Evolutionary conservation across 2,797 vertebrate species (phyloP).

Genomic region (Epinephelus awoara): DNA sequence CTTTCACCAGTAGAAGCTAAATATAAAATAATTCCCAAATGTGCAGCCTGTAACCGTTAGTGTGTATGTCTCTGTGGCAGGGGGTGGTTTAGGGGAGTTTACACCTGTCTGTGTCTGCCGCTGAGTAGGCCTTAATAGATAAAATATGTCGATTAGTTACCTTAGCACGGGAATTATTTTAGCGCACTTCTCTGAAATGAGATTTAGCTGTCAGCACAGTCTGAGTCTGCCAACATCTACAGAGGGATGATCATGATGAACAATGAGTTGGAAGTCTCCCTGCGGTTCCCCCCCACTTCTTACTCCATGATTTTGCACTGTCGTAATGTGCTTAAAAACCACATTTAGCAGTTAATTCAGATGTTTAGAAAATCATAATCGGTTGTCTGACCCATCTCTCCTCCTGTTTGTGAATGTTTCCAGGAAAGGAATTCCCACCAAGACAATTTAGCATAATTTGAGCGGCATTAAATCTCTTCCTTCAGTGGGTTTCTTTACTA

Average conservation of each 20-base stretch:
- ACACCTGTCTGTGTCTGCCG: constrained; percentile 57
- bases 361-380: constrained; percentile 59
- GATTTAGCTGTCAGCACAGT: constrained; percentile 64
- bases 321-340: constrained; percentile 61
- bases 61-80: constrained; percentile 23
- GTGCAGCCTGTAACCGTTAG: constrained; percentile 39
- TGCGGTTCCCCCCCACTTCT: constrained; percentile 36
- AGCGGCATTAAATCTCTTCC: constrained; percentile 52
- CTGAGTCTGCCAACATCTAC: constrained; percentile 58
- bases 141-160: constrained; percentile 46
- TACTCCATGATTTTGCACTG: constrained; percentile 65
- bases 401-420: constrained; percentile 53
- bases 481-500: constrained; percentile 46
- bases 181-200: constrained; percentile 55
- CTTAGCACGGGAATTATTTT: constrained; percentile 40
- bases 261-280: constrained; percentile 37
- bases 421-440: constrained; percentile 46
- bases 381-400: constrained; percentile 31
- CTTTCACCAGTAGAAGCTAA: constrained; percentile 48
- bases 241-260: constrained; percentile 40
- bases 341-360: constrained; percentile 52
- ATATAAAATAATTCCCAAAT: constrained; percentile 60
- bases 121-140: constrained; percentile 38
- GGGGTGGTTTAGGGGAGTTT: constrained; percentile 18
- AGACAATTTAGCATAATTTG: constrained; percentile 51